Evolutionary conservation across 2,888 invertebrate species (phyloP), one percentile per base, ranked within the genome.

Genomic region (Eupithecia subfuscata): DNA sequence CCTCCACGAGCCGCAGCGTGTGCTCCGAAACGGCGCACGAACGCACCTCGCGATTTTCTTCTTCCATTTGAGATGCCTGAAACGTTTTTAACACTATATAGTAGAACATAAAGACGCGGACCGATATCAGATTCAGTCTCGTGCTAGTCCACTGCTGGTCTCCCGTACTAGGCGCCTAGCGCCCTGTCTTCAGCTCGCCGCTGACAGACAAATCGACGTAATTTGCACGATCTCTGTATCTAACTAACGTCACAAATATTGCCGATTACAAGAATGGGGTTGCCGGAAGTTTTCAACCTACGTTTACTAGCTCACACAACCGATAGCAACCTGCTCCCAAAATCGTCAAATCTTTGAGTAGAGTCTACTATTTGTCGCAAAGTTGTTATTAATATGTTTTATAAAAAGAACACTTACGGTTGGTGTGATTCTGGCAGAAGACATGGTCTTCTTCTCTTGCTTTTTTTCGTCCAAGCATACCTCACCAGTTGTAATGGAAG

Each of bases 401-500:
- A 3, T 22, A 25, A 25, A 18, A 64, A 18, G 0, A 9, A 64
- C 25, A 78, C 86, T 78, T 82, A 93, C 94, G 80, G 89, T 83
- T 4, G 93, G 90, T 14, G 89, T 83, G 6, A 91, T 83, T 76
- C 86, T 86, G 14, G 86, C 83, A 75, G 87, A 86, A 2, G 89
- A 85, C 79, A 83, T 73, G 37, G 80, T 83, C 25, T 67, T 67
- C 67, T 67, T 40, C 40, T 40, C 40, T 11, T 40, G 40, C 40
- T 40, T 40, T 16, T 71, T 84, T 0, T 77, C 30, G 45, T 90
- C 91, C 78, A 90, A 90, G 64, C 79, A 83, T 81, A 89, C 92
- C 18, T 91, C 83, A 80, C 91, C 93, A n/a, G 90, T 88, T n/a
- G 90, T 91, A 79, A 93, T 85, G 8, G 93, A 93, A 5, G 91